phyloP scores from a whole-genome alignment of 2,888 invertebrate species.

The Aproaerema taeniolella region DNA sequence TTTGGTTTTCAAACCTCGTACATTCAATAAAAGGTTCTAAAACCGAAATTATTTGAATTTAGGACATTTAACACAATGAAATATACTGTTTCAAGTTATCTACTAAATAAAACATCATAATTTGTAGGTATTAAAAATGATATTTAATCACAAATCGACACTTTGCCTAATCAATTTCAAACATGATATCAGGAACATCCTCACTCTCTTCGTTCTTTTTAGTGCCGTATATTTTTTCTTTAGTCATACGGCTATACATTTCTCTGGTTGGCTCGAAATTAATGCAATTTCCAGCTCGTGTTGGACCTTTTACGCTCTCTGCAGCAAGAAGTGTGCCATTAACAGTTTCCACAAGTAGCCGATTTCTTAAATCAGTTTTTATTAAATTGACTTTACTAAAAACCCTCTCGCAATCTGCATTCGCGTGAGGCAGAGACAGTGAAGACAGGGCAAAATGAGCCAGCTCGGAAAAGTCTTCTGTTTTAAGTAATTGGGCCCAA shows the following conservation, averaged over 20 bases:
- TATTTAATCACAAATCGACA: neutral
- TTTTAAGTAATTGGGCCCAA: conserved; percentile 18
- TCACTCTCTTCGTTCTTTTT: no score
- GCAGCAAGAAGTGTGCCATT: conserved; percentile 17
- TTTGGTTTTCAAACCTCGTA: no score
- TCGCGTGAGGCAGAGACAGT: conserved; percentile 11
- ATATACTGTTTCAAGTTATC: no score
- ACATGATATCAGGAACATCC: no score
- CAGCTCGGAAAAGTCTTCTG: conserved; percentile 17
- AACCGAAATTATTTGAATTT: no score
- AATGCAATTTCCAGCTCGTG: conserved; percentile 12
- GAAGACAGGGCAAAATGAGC: conserved; percentile 15
- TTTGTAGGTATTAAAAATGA: no score
- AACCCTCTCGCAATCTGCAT: no score
- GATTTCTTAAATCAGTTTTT: conserved; percentile 13
- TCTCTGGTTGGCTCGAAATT: conserved; percentile 13
- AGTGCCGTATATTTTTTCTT: conserved; percentile 11
- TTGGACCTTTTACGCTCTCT: conserved; percentile 15
- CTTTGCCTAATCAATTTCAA: no score
- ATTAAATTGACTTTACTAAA: conserved; percentile 12
- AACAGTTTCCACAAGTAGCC: conserved; percentile 13
- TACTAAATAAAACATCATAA: no score
- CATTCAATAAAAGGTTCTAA: no score
- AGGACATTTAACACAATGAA: no score
- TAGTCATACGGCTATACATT: conserved; percentile 10